phyloP scores from a whole-genome alignment of 2,888 invertebrate genomes.

The Microdon myrmicae region DNA sequence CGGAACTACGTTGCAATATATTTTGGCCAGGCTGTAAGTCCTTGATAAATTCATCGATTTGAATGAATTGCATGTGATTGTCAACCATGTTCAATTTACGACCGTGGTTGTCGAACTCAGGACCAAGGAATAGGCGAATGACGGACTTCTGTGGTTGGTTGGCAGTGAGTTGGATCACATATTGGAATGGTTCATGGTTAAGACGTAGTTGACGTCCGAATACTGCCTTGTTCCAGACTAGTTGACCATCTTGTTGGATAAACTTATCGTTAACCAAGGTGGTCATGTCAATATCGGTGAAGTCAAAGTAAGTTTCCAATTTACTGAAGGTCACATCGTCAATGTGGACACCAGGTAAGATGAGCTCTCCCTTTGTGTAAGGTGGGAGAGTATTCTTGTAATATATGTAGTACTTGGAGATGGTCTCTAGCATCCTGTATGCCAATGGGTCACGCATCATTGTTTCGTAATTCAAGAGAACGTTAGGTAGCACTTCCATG shows the following conservation, averaged over 20 bases:
- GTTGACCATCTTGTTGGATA: constrained; percentile 43
- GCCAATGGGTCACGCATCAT: constrained; percentile 79
- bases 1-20: constrained; percentile 54
- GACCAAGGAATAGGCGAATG: constrained; percentile 75
- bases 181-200: constrained; percentile 74
- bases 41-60: constrained; percentile 72
- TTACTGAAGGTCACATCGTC: constrained; percentile 72
- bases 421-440: constrained; percentile 75
- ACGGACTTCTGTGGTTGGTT: constrained; percentile 70
- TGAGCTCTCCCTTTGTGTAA: constrained; percentile 73
- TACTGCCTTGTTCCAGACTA: constrained; percentile 60
- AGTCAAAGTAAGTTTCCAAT: constrained; percentile 75
- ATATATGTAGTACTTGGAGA: constrained; percentile 70
- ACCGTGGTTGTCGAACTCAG: constrained; percentile 72
- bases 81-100: constrained; percentile 68
- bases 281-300: constrained; percentile 72
- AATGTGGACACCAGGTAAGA: constrained; percentile 73
- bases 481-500: constrained; percentile 67
- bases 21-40: constrained; percentile 69
- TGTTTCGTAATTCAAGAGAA: constrained; percentile 73
- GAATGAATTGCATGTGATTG: constrained; percentile 72
- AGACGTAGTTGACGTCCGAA: constrained; percentile 73
- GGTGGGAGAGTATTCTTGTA: constrained; percentile 72
- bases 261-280: constrained; percentile 53
- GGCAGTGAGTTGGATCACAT: constrained; percentile 71